phyloP scores from a whole-genome alignment of 2,113 vertebrate species.

The Caracal caracal region DNA sequence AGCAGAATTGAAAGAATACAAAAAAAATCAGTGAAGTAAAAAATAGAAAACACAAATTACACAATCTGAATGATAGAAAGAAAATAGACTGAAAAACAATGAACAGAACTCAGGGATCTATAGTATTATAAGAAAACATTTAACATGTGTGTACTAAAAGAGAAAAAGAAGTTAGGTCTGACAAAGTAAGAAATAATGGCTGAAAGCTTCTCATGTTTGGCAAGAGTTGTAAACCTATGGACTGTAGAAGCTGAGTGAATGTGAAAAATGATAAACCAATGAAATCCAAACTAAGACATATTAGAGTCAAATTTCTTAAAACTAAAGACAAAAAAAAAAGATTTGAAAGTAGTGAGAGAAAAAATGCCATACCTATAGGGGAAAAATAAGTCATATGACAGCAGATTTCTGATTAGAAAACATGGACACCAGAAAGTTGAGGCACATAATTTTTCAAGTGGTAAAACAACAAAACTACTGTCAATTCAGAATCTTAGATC shows the following conservation, averaged over 20 bases:
- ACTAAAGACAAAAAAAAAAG: neutral
- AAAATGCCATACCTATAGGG: neutral
- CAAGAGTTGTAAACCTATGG: neutral
- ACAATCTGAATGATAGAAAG: neutral
- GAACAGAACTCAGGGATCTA: neutral
- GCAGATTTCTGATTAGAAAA: neutral
- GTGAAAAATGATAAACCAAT: neutral
- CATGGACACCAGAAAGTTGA: neutral
- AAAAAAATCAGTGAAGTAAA: neutral
- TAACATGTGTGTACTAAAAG: neutral
- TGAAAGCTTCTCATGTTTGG: neutral
- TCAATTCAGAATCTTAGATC: neutral
- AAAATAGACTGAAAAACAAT: neutral
- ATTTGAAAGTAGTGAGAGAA: neutral
- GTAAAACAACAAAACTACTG: neutral
- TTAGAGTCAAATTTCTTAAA: neutral
- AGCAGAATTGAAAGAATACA: neutral
- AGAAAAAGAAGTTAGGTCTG: neutral
- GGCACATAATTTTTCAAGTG: neutral
- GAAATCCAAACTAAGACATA: neutral
- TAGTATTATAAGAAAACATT: neutral
- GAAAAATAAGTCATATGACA: neutral
- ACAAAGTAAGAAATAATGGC: neutral
- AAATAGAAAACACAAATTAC: neutral
- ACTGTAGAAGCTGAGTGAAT: neutral